A percentile compares a stretch with the other conserved stretches of the same genome.
Conservation (phyloP, 2,113 vertebrate species). For the Mus spicilegus region DNA sequence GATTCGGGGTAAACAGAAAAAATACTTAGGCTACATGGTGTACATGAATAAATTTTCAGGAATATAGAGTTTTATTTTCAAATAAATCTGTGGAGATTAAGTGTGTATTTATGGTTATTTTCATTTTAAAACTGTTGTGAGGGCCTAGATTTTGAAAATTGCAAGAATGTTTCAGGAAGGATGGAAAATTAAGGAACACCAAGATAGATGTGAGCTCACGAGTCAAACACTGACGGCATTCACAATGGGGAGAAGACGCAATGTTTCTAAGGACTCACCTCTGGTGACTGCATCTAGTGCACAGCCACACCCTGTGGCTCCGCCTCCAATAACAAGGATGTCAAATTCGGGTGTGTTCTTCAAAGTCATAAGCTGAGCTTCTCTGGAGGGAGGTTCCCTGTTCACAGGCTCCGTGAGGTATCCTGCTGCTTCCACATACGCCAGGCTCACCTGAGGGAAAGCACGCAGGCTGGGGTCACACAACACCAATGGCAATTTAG, state of each 20-base stretch:
- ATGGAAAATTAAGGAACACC: neutral
- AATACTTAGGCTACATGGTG: neutral
- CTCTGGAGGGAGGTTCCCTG: conserved; percentile 89
- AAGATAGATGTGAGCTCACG: neutral
- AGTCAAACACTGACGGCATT: rapidly evolving
- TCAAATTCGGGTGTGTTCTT: conserved; percentile 90
- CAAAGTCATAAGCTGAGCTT: conserved; percentile 89
- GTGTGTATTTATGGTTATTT: neutral
- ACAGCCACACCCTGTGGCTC: conserved; percentile 96
- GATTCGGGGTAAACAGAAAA: conserved; percentile 46
- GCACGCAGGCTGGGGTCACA: neutral
- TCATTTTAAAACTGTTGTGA: conserved; percentile 41
- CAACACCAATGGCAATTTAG: neutral
- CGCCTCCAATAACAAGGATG: conserved; percentile 94
- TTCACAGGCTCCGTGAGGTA: conserved; percentile 72
- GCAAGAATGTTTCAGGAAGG: neutral
- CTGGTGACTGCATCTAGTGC: conserved; percentile 96
- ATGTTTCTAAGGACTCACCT: conserved; percentile 84
- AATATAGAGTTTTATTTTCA: conserved; percentile 33
- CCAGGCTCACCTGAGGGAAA: conserved; percentile 86
- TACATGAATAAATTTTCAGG: neutral
- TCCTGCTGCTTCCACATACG: conserved; percentile 89
- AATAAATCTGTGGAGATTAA: neutral
- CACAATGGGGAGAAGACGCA: neutral
- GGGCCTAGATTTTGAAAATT: neutral